Percentiles rank a stretch among this genome's conserved stretches.
phyloP scores from a whole-genome alignment of 1,140 invertebrate species.

The Drosophila bocqueti region DNA sequence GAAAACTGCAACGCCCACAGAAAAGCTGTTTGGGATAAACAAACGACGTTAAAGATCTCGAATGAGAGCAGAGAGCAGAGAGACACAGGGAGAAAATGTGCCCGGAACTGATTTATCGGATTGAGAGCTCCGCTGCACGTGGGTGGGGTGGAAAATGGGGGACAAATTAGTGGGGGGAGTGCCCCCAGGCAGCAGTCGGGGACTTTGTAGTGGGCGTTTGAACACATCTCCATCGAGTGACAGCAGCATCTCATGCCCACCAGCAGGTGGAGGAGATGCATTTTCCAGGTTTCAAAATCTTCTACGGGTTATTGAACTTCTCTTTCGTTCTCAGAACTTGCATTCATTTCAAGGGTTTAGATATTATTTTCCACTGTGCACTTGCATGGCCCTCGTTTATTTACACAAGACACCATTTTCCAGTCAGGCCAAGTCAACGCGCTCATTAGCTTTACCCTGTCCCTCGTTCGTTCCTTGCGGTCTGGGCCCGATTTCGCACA shows the following conservation, averaged over 20 bases:
- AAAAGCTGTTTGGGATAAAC: slow-evolving; percentile 48
- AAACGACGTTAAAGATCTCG: slow-evolving; percentile 50
- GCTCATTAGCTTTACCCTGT: slow-evolving; percentile 27
- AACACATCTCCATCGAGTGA: background rate
- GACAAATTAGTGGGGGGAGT: slow-evolving; percentile 1
- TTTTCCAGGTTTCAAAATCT: background rate
- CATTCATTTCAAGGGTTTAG: background rate
- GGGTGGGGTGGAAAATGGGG: slow-evolving; percentile 1
- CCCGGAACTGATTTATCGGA: slow-evolving; percentile 29
- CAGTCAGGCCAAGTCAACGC: slow-evolving; percentile 23
- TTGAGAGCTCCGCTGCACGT: slow-evolving; percentile 35
- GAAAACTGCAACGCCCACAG: slow-evolving; percentile 52
- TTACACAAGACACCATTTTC: slow-evolving; percentile 28
- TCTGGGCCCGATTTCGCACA: slow-evolving; percentile 45
- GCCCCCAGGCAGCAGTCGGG: background rate
- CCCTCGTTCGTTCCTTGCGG: slow-evolving; percentile 5
- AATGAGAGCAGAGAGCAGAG: slow-evolving; percentile 16
- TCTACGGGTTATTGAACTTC: background rate
- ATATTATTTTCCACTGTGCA: slow-evolving; percentile 9
- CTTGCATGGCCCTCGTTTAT: slow-evolving; percentile 8
- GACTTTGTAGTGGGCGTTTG: slow-evolving; percentile 6
- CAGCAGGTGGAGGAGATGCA: slow-evolving; percentile 1
- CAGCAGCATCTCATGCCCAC: background rate
- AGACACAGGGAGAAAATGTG: slow-evolving; percentile 1
- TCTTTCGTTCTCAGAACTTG: background rate